phyloP scores from a whole-genome alignment of 2,113 vertebrate species.

The Oenanthe oenanthe region DNA sequence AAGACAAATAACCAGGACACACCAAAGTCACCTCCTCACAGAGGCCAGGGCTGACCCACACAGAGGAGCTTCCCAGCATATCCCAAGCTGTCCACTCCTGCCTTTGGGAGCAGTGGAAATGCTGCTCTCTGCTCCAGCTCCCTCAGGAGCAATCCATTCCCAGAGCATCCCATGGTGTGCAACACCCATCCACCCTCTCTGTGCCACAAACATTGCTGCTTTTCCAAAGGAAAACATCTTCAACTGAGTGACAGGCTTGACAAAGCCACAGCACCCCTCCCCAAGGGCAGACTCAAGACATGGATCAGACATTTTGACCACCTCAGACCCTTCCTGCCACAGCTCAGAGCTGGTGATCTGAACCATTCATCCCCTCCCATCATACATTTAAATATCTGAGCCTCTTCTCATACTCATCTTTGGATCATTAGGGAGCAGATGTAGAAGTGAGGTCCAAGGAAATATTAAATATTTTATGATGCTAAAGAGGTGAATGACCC shows the following conservation, averaged over 20 bases:
- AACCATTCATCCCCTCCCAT: rapidly evolving
- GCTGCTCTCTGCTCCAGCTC: neutral
- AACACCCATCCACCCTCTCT: rapidly evolving
- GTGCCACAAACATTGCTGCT: rapidly evolving
- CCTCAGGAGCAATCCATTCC: rapidly evolving
- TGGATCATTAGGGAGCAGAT: rapidly evolving
- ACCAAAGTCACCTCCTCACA: neutral
- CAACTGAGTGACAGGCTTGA: rapidly evolving
- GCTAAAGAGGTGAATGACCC: neutral
- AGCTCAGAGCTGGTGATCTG: neutral
- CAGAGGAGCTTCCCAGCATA: neutral
- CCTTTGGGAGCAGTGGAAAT: neutral
- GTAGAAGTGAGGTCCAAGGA: neutral
- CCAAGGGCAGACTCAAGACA: rapidly evolving
- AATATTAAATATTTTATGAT: rapidly evolving
- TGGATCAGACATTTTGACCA: neutral
- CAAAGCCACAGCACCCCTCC: neutral
- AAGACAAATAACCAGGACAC: neutral
- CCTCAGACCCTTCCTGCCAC: neutral
- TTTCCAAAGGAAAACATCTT: neutral
- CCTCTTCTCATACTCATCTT: neutral
- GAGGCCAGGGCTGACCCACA: neutral
- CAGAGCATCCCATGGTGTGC: rapidly evolving
- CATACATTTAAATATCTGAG: neutral
- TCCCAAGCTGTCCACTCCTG: rapidly evolving